Evolutionary conservation across 2,888 invertebrate genomes (phyloP), one percentile per base, ranked within the genome.

Genomic region (Aleiodes leptofemur): DNA sequence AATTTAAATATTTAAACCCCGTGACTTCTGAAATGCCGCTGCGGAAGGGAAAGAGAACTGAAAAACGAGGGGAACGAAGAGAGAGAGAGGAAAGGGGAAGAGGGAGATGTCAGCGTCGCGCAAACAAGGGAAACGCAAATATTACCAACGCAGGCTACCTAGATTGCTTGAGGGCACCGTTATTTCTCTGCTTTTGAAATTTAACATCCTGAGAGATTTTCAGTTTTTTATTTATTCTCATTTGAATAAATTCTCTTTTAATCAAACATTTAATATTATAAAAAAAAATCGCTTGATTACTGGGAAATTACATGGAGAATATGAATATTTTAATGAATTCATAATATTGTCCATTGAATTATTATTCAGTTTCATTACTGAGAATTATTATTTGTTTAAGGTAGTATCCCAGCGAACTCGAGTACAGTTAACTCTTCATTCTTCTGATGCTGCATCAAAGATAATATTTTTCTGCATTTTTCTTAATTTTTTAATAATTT

Each of bases 1-100:
- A 84, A 85, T 83, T 84, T 84, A 83, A 85, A 85, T 85, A 84
- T 83, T 85, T 83, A 82, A 83, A 83, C 77, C 76, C 75, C 74
- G 77, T 79, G 79, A 81, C 81, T 81, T 78, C 70, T 78, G 76
- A 77, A 79, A 78, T 51, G 69, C 72, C 59, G 69, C 74, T 34
- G 34, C 51, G 55, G 72, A 29, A 61, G 43, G 43, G 43, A 43
- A 9, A 11, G 4, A 43, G 9, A 8, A 43, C 11, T 5, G 43
- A 43, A 43, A 43, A 43, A 43, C 43, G 43, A 59, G 29, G 13
- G 43, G 50, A 13, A 13, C 13, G 51, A 55, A 69, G 61, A 61
- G 59, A 29, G 53, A 59, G 34, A 34, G 34, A 34, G 34, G 23
- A 72, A 13, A 14, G 23, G 38, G 31, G 38, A 56, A 72, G 64